Conservation (phyloP, 2,113 vertebrate species). For the Peucedramus taeniatus region DNA sequence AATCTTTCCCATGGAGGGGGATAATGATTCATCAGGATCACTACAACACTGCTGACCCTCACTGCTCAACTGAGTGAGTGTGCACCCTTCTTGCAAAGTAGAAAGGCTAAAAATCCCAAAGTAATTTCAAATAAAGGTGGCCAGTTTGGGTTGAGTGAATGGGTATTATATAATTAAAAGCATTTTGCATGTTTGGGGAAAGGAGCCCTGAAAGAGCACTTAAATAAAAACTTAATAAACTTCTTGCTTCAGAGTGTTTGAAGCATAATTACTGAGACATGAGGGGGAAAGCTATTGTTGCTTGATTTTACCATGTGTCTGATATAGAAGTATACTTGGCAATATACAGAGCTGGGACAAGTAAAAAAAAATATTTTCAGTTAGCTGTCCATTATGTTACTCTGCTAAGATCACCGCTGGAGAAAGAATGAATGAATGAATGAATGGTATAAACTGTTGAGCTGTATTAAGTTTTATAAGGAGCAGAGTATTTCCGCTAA, state of each 20-base stretch:
- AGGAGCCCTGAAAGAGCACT: background rate
- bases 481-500: background rate
- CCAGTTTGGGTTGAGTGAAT: background rate
- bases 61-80: background rate
- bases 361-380: background rate
- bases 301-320: background rate
- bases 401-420: background rate
- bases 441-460: background rate
- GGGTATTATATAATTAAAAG: background rate
- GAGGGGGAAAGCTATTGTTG: background rate
- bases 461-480: background rate
- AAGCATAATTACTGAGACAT: background rate
- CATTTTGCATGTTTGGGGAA: background rate
- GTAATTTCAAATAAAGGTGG: background rate
- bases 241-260: background rate
- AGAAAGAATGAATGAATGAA: background rate
- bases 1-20: background rate
- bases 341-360: background rate
- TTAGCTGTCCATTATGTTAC: background rate
- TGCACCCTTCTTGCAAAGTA: background rate
- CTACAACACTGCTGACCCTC: background rate
- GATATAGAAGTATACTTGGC: background rate
- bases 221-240: background rate
- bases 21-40: background rate
- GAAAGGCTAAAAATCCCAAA: background rate